Conservation (phyloP, 2,888 invertebrate genomes). For the Volucella inanis region DNA sequence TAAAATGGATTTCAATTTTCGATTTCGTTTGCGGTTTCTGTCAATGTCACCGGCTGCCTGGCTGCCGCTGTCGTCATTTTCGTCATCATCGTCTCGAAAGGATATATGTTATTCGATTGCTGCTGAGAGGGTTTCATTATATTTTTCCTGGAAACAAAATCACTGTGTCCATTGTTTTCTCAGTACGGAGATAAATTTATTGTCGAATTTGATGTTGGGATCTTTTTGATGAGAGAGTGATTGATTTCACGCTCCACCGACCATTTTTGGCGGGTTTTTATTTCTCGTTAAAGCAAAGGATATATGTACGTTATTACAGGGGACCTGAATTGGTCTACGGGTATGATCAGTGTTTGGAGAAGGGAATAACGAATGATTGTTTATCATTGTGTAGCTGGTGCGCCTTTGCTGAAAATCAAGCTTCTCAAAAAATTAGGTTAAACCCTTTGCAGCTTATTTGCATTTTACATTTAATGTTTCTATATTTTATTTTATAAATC, state of each 20-base stretch:
- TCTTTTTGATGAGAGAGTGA: constrained; percentile 64
- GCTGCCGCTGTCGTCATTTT: constrained; percentile 41
- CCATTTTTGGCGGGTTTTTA: constrained; percentile 57
- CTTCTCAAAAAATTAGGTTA: too few species aligned
- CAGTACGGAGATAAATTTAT: constrained; percentile 49
- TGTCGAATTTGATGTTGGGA: constrained; percentile 41
- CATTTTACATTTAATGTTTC: too few species aligned
- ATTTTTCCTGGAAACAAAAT: constrained; percentile 61
- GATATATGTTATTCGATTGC: not conserved
- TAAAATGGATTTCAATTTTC: constrained; percentile 71
- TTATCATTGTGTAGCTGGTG: too few species aligned
- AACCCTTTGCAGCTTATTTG: too few species aligned
- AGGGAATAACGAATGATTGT: too few species aligned
- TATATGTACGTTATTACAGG: not conserved
- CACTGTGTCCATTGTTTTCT: constrained; percentile 62
- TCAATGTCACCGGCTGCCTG: constrained; percentile 52
- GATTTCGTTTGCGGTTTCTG: constrained; percentile 58
- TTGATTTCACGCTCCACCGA: constrained; percentile 69
- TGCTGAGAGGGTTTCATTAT: constrained; percentile 55
- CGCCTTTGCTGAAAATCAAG: too few species aligned
- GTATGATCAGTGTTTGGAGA: too few species aligned
- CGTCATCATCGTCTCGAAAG: constrained; percentile 24
- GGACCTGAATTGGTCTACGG: too few species aligned
- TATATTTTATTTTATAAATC: too few species aligned
- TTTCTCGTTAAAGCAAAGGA: constrained; percentile 1